Base-by-base conservation (phyloP, 2,888 invertebrate genomes). In the Spicauda simplicius region DNA sequence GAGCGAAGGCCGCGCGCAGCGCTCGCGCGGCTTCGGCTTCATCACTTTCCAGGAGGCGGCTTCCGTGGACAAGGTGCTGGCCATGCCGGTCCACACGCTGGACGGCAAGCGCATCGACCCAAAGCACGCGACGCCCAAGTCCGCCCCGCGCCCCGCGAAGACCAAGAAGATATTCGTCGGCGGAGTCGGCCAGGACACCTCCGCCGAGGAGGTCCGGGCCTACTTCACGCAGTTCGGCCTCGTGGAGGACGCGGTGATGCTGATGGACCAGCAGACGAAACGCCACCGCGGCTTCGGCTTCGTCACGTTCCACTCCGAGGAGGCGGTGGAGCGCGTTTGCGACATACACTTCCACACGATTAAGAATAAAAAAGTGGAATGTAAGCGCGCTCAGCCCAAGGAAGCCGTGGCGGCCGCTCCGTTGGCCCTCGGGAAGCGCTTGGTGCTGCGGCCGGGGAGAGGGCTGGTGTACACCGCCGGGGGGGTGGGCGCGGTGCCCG, bases 81-180 rank as follows among this genome's bases (percentile, higher is more conserved):
- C 97, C 79, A 97, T 97, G 76, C 97, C 97, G 69, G 97, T 97
- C 74, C 97, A 98, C 94, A 97, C 97, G 63, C 94, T 98, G 76
- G 98, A 98, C 89, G 98, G 98, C 73, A 98, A 98, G 91, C 97
- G 98, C 90, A 98, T 98, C 86, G 98, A 98, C 87, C 98, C 98
- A 68, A 98, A 98, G 83, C 97, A 98, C 93, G 98, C 98, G 69
- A 98, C 98, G 61, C 98, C 97, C 73, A 97, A 98, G 88, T 97
- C 97, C 76, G 95, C 97, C 45, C 97, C 97, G 53, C 96, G 97
- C 78, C 96, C 97, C 65, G 97, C 97, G 84, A 97, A 97, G 81
- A 97, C 97, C 77, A 98, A 97, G 93, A 98, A 98, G 94, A 98
- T 98, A 75, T 98, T 98, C 90, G 98, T 98, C 25, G 98, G 98